Evolutionary conservation across 2,888 invertebrate species (phyloP).

Genomic region (Drosophila limbata): DNA sequence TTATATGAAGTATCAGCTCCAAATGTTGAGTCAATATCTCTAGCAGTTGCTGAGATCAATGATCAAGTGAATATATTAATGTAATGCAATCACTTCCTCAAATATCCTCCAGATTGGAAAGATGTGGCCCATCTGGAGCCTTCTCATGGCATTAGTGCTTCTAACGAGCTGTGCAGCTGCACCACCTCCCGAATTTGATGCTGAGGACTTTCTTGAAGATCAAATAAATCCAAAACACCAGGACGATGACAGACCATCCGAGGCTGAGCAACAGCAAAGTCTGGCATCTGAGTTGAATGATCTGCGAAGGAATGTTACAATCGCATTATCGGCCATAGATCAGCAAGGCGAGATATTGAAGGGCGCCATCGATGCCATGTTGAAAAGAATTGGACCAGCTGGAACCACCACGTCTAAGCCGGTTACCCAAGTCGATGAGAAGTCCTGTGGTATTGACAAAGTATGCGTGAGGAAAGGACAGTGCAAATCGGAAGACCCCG

Average conservation of each 20-base stretch:
- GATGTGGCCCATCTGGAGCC: too few relatives aligned
- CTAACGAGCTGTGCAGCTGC: too few relatives aligned
- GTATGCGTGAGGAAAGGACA: conserved; percentile 2
- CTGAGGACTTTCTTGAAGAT: neutral
- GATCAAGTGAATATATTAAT: too few relatives aligned
- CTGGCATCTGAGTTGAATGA: neutral
- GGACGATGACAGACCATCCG: neutral
- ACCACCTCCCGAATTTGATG: too few relatives aligned
- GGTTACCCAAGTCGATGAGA: neutral
- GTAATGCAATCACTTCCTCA: too few relatives aligned
- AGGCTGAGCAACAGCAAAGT: too few relatives aligned
- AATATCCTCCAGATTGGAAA: too few relatives aligned
- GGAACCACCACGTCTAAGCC: neutral
- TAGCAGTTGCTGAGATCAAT: too few relatives aligned
- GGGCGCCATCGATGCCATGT: neutral
- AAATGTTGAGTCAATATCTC: too few relatives aligned
- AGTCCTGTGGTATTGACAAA: neutral
- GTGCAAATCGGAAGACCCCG: neutral
- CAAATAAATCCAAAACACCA: neutral
- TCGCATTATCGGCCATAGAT: neutral
- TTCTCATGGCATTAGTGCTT: too few relatives aligned
- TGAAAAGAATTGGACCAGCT: neutral
- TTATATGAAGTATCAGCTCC: too few relatives aligned
- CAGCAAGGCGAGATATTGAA: neutral
- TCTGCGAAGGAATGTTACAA: neutral